phyloP scores from a whole-genome alignment of 1,140 invertebrate genomes.

The Nephotettix cincticeps region DNA sequence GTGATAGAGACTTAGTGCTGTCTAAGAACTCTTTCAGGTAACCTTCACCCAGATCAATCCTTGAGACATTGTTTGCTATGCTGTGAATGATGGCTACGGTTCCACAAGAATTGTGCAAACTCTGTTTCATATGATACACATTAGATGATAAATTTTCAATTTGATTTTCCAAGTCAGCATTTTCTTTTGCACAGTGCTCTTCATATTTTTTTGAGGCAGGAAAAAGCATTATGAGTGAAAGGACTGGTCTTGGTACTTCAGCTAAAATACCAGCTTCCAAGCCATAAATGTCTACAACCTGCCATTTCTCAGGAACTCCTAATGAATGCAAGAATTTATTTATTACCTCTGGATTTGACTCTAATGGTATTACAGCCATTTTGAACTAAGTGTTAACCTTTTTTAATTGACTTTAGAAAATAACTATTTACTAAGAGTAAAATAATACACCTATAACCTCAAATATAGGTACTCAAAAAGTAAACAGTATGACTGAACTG shows the following conservation, averaged over 20 bases:
- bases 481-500: no score
- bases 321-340: conserved; percentile 74
- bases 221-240: conserved; percentile 84
- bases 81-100: conserved; percentile 90
- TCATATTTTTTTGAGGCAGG: conserved; percentile 66
- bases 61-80: conserved; percentile 67
- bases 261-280: conserved; percentile 80
- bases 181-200: conserved; percentile 46
- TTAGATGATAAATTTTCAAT: conserved; percentile 61
- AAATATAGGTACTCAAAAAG: no score
- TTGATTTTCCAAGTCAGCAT: conserved; percentile 61
- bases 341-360: conserved; percentile 89
- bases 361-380: conserved; percentile 71
- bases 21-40: conserved; percentile 77
- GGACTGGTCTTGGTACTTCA: conserved; percentile 80
- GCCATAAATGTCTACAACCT: conserved; percentile 85
- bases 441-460: not conserved
- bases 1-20: conserved; percentile 63
- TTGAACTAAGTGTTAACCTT: no score
- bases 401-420: not conserved
- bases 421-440: not conserved
- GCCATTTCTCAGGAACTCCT: conserved; percentile 78
- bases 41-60: conserved; percentile 68
- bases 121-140: conserved; percentile 90
- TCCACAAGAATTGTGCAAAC: conserved; percentile 93